Evolutionary conservation across 2,797 vertebrate species (phyloP).

Genomic region (Lithobates sylvaticus): DNA sequence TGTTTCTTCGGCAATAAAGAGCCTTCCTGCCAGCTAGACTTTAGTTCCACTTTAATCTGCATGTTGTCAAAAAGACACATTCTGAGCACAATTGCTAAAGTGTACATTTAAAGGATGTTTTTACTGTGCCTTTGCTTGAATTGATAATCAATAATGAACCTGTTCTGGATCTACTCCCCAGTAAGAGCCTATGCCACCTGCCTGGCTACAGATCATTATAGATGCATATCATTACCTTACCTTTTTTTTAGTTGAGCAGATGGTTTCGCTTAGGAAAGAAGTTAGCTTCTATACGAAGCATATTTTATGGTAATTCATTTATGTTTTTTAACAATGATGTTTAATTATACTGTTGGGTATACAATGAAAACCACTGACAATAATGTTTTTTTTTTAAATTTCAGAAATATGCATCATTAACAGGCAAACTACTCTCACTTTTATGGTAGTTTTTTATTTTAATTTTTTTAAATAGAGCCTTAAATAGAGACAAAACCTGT

Average conservation of each 20-base stretch:
- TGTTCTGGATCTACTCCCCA: conserved; percentile 3
- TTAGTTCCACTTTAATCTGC: no score
- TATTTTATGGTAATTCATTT: conserved; percentile 15
- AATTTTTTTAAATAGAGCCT: not conserved
- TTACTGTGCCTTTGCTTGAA: not conserved
- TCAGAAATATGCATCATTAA: not conserved
- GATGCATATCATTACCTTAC: conserved; percentile 9
- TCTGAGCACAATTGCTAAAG: not conserved
- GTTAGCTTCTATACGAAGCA: conserved; percentile 23
- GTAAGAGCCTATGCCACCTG: conserved; percentile 22
- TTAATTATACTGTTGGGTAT: not conserved
- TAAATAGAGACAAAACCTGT: not conserved
- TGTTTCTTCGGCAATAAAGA: no score
- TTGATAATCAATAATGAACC: conserved; percentile 4
- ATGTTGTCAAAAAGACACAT: not conserved
- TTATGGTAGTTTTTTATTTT: not conserved
- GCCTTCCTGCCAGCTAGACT: no score
- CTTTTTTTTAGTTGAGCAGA: conserved; percentile 36
- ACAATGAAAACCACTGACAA: no score
- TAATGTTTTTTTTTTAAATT: not conserved
- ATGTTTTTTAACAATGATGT: not conserved
- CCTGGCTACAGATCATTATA: conserved; percentile 23
- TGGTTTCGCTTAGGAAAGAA: conserved; percentile 41
- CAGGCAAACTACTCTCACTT: no score
- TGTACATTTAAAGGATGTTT: not conserved